Conservation (phyloP, 2,113 vertebrate genomes). For the Panthera leo region DNA sequence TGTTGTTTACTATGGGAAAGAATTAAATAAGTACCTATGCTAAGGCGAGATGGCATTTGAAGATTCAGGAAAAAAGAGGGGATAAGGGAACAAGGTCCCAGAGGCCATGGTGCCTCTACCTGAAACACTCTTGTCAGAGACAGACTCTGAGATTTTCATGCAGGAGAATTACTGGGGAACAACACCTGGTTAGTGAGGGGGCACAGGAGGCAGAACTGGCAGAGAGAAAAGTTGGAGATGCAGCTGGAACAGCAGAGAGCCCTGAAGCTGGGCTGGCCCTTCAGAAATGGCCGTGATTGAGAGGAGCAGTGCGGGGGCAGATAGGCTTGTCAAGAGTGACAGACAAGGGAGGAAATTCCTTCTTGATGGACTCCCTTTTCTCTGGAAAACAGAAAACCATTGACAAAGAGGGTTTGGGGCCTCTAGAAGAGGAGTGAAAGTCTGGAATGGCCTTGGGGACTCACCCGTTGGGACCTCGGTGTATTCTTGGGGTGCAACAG, state of each 20-base stretch:
- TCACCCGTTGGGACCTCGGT: background rate
- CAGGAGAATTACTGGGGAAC: background rate
- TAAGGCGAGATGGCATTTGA: background rate
- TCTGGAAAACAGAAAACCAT: background rate
- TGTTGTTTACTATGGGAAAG: background rate
- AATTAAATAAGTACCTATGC: background rate
- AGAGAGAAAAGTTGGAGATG: background rate
- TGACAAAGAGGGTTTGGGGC: background rate
- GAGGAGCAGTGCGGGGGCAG: background rate
- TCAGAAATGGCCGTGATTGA: background rate
- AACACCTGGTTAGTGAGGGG: background rate
- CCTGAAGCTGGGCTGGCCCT: background rate
- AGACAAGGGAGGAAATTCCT: background rate
- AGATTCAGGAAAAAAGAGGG: background rate
- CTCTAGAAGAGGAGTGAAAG: background rate
- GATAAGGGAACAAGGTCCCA: background rate
- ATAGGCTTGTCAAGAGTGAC: background rate
- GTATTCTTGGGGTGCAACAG: background rate
- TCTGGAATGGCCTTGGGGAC: background rate
- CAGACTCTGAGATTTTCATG: background rate
- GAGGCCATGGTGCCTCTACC: background rate
- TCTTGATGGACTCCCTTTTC: background rate
- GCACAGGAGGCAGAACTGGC: background rate
- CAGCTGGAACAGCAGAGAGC: too few species aligned
- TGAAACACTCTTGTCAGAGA: background rate